Evolutionary conservation across 1,140 invertebrate species (phyloP), one percentile per base, ranked within the genome.

Genomic region (Ganaspis sp.): DNA sequence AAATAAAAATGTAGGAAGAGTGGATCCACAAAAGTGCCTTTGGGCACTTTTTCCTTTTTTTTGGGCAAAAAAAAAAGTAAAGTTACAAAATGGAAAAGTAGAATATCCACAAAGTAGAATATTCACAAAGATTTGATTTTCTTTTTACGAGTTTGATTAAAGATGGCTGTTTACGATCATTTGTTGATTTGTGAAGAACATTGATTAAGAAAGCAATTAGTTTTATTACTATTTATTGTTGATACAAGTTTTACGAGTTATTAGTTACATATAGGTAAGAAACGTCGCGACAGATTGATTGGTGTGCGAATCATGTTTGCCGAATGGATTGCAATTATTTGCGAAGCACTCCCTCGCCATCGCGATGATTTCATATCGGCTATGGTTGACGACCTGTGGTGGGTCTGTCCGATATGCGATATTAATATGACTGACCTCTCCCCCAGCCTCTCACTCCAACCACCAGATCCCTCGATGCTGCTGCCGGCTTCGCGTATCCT

Each of bases 241-340:
- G 75, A 76, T 76, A 79, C 69, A 79, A 23, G 19, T 38, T 53
- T 70, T 70, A 79, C 77, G 78, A 80, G 76, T 76, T 79, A 83
- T 80, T 79, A 79, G 76, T 64, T 69, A 19, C 49, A 73, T 73
- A 75, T 29, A 74, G 69, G 77, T 73, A 81, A 81, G 80, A 84
- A 81, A 81, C 74, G 79, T 84, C 83, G 78, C 79, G 81, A 83
- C 81, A 81, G 83, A 83, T 85, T 85, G 81, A 85, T 85, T 83
- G 78, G 80, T 80, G 81, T 76, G 78, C 80, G 80, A 80, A 76
- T 82, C 78, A 76, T 84, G 78, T 84, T 84, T 82, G 85, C 86
- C 84, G 84, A 86, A 88, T 88, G 88, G 86, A 88, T 90, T 89
- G 83, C 89, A 90, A 90, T 90, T 90, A 90, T 90, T 90, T 90